Conservation (phyloP, 2,888 invertebrate species). For the Aphidius colemani region DNA sequence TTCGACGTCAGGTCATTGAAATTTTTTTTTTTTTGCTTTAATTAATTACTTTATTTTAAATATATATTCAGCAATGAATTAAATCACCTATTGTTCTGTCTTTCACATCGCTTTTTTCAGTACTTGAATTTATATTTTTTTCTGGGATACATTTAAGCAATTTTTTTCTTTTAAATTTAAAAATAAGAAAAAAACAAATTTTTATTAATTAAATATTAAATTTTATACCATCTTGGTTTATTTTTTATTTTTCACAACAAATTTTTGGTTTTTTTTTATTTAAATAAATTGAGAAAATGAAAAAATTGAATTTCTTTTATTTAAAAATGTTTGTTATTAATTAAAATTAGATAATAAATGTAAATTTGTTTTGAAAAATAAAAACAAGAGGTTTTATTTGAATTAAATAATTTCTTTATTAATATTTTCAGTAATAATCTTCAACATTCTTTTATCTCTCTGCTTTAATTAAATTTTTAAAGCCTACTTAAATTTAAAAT, state of each 20-base stretch:
- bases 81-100: conserved; percentile 8
- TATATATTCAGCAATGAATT: background rate
- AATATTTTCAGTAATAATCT: conserved; percentile 19
- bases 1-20: conserved; percentile 10
- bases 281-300: too few species aligned
- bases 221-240: too few species aligned
- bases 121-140: conserved; percentile 1
- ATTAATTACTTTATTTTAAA: conserved; percentile 8
- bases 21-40: conserved; percentile 3
- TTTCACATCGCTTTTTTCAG: background rate
- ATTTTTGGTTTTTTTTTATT: too few species aligned
- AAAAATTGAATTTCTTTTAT: background rate
- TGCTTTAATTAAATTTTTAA: conserved; percentile 33
- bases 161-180: background rate
- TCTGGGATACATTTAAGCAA: background rate
- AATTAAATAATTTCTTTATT: background rate
- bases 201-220: background rate
- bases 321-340: background rate
- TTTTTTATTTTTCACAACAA: too few species aligned
- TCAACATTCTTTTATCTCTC: conserved; percentile 20
- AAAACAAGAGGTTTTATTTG: background rate
- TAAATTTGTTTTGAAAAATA: background rate
- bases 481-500: conserved; percentile 41
- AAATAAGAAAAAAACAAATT: background rate
- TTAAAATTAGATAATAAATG: background rate